A percentile compares a stretch with the other conserved stretches of the same genome.
These are phyloP conservation scores for Psephotus haematonotus DNA, from an alignment of 2,113 vertebrate genomes.

Conservation along the genomic window DNA sequence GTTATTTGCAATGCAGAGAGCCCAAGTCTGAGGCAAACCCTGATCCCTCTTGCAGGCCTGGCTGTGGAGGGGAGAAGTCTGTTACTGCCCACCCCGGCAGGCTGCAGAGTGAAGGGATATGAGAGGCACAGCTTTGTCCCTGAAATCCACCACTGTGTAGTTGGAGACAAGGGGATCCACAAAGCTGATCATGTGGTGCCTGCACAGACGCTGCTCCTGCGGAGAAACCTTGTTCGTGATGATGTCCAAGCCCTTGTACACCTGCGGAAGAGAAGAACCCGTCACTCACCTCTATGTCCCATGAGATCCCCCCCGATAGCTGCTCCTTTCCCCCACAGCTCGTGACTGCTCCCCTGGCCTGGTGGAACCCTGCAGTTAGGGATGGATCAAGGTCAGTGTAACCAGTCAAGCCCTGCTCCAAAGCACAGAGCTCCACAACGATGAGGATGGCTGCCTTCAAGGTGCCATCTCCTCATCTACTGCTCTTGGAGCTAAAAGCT, in stretches of 20 bases:
- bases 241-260: conserved; percentile 94
- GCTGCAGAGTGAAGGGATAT: conserved; percentile 85
- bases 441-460: not conserved
- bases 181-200: conserved; percentile 96
- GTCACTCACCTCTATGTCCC: not conserved
- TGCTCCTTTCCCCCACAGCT: not conserved
- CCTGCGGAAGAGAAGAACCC: conserved; percentile 70
- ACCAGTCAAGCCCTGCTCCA: not conserved
- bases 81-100: not conserved
- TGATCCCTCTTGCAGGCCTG: not conserved
- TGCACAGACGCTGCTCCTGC: conserved; percentile 85
- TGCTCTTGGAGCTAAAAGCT: conserved; percentile 23
- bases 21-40: not conserved
- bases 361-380: not conserved
- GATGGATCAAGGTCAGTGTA: not conserved
- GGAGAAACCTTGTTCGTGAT: conserved; percentile 94
- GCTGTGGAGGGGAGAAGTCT: not conserved
- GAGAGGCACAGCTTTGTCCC: conserved; percentile 86
- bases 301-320: fast-evolving
- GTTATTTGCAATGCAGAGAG: not conserved
- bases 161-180: conserved; percentile 90
- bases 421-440: not conserved
- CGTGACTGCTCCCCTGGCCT: not conserved
- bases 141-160: conserved; percentile 95
- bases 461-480: conserved; percentile 5